These are phyloP conservation scores for Pipra filicauda DNA, from an alignment of 2,113 vertebrate genomes.

Conservation along the genomic window DNA sequence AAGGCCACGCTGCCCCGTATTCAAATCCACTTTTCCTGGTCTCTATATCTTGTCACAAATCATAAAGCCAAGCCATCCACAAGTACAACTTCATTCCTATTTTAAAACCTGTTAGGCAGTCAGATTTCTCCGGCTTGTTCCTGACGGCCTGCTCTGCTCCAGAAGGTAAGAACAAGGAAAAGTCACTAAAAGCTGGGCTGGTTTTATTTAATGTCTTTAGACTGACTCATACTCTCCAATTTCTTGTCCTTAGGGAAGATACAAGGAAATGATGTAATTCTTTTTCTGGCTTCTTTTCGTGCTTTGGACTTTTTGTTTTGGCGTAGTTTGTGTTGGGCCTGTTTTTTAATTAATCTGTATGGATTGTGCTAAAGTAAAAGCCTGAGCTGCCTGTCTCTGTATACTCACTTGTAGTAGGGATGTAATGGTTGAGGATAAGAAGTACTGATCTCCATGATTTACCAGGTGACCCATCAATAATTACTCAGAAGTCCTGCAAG, in stretches of 20 bases:
- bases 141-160: neutral
- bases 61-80: neutral
- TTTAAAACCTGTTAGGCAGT: neutral
- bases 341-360: conserved; percentile 57
- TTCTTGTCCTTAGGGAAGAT: conserved; percentile 73
- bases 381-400: neutral
- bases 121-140: neutral
- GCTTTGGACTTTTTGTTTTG: conserved; percentile 52
- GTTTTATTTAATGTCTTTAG: conserved; percentile 69
- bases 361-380: neutral
- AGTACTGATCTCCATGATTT: neutral
- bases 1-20: neutral
- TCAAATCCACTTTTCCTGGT: neutral
- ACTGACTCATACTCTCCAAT: conserved; percentile 74
- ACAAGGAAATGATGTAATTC: conserved; percentile 76
- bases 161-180: conserved; percentile 53
- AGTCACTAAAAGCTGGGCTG: conserved; percentile 59
- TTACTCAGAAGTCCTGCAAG: neutral
- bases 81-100: neutral
- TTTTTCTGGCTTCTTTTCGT: neutral
- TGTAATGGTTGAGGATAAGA: neutral
- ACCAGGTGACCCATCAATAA: neutral
- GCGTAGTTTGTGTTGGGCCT: conserved; percentile 24
- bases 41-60: neutral
- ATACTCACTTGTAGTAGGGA: neutral